phyloP scores from a whole-genome alignment of 37 sponge, comb jelly and placozoan genomes.

The Spongia lamella region DNA sequence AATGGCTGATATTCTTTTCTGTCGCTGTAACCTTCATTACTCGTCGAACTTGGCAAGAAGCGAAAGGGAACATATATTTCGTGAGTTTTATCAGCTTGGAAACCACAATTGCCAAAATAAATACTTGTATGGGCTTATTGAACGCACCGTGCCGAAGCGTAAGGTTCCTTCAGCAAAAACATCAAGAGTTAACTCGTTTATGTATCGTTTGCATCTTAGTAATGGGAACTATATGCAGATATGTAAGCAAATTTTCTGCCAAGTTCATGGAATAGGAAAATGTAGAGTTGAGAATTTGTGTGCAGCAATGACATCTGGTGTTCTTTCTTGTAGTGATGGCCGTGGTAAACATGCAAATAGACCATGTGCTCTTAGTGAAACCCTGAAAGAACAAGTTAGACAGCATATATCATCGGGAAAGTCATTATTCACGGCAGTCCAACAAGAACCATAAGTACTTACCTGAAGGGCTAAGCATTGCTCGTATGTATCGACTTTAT shows the following conservation, averaged over 20 bases:
- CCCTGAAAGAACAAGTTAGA: constrained; percentile 17
- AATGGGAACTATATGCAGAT: background rate
- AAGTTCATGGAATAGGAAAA: constrained; percentile 28
- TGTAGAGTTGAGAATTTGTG: constrained; percentile 17
- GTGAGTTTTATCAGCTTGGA: constrained; percentile 22
- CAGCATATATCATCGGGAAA: constrained; percentile 39
- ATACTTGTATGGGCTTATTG: constrained; percentile 20
- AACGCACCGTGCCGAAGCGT: too few relatives aligned
- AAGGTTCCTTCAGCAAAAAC: too few relatives aligned
- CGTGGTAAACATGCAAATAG: constrained; percentile 28
- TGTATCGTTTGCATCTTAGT: constrained; percentile 11
- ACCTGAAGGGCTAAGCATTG: constrained; percentile 31
- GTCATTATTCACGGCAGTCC: constrained; percentile 28
- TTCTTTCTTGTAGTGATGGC: constrained; percentile 10
- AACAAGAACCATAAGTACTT: constrained; percentile 29
- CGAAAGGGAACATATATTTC: constrained; percentile 1
- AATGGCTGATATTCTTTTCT: too few relatives aligned
- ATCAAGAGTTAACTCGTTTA: background rate
- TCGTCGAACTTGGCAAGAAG: too few relatives aligned
- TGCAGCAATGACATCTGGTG: constrained; percentile 12
- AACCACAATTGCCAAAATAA: constrained; percentile 36
- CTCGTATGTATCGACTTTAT: constrained; percentile 33
- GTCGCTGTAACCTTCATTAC: too few relatives aligned
- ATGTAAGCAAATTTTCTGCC: constrained; percentile 21
- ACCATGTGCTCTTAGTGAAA: background rate